Evolutionary conservation across 2,797 vertebrate genomes (phyloP).

Genomic region (Enoplosus armatus): DNA sequence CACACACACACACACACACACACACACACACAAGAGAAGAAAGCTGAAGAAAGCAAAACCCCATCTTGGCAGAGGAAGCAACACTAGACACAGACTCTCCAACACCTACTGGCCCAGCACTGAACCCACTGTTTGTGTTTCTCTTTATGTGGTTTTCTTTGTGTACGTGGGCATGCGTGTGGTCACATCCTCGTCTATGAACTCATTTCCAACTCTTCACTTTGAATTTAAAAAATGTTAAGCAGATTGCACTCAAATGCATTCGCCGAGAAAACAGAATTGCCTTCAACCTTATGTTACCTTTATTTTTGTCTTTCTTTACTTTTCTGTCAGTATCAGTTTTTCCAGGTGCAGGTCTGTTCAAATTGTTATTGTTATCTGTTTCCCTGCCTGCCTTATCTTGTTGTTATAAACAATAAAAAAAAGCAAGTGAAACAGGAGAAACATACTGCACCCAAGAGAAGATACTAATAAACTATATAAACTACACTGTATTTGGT

Average conservation of each 20-base stretch:
- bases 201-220: not conserved
- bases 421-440: not conserved
- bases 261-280: not conserved
- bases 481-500: too few relatives aligned
- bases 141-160: not conserved
- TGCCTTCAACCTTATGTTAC: not conserved
- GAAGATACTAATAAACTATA: not conserved
- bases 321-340: not conserved
- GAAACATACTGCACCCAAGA: not conserved
- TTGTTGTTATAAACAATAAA: not conserved
- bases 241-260: not conserved
- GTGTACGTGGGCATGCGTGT: not conserved
- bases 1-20: constrained; percentile 17
- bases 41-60: constrained; percentile 34
- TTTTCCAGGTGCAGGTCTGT: not conserved
- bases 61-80: constrained; percentile 1
- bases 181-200: not conserved
- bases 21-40: constrained; percentile 21
- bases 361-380: not conserved
- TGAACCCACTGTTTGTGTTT: constrained; percentile 29
- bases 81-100: constrained; percentile 26
- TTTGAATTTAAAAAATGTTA: too few relatives aligned
- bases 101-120: constrained; percentile 12
- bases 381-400: accelerated
- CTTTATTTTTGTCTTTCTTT: accelerated